A percentile compares a stretch with the other conserved stretches of the same genome.
phyloP scores from a whole-genome alignment of 1,140 invertebrate species.

The Drosophila jambulina region DNA sequence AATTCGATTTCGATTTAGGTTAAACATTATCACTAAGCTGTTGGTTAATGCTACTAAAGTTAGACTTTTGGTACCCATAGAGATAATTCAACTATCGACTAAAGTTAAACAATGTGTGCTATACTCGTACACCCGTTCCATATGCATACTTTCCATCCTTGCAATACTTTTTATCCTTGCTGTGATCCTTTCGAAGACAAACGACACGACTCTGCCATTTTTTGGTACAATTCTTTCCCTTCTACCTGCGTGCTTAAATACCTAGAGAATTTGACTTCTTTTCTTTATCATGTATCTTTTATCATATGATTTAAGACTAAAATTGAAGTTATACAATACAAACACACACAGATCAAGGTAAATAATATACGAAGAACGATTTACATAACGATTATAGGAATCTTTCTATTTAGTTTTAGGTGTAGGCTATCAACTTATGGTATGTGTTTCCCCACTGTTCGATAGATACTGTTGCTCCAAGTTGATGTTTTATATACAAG shows the following conservation, averaged over 20 bases:
- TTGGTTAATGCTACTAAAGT: slow-evolving; percentile 63
- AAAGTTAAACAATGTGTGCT: slow-evolving; percentile 41
- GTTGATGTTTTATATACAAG: slow-evolving; percentile 49
- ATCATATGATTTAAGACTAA: slow-evolving; percentile 50
- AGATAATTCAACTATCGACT: slow-evolving; percentile 61
- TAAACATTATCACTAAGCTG: slow-evolving; percentile 62
- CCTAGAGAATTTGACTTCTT: slow-evolving; percentile 81
- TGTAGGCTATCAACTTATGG: slow-evolving; percentile 62
- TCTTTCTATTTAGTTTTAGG: slow-evolving; percentile 69
- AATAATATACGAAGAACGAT: slow-evolving; percentile 13
- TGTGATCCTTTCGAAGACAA: slow-evolving; percentile 24
- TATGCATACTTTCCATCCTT: slow-evolving; percentile 6
- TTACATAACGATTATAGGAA: slow-evolving; percentile 69
- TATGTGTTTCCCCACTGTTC: slow-evolving; percentile 48
- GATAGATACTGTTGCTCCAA: slow-evolving; percentile 68
- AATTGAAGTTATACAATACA: slow-evolving; percentile 66
- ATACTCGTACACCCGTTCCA: slow-evolving; percentile 19
- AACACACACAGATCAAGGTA: slow-evolving; percentile 54
- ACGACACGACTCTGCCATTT: slow-evolving; percentile 49
- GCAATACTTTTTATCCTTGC: slow-evolving; percentile 63
- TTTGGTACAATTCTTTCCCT: slow-evolving; percentile 68
- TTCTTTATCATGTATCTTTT: slow-evolving; percentile 60
- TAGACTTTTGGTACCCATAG: slow-evolving; percentile 75
- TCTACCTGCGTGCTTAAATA: slow-evolving; percentile 59
- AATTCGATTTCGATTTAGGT: slow-evolving; percentile 32